Evolutionary conservation across 2,113 vertebrate genomes (phyloP), one percentile per base, ranked within the genome.

Genomic region (Ranitomeya variabilis): DNA sequence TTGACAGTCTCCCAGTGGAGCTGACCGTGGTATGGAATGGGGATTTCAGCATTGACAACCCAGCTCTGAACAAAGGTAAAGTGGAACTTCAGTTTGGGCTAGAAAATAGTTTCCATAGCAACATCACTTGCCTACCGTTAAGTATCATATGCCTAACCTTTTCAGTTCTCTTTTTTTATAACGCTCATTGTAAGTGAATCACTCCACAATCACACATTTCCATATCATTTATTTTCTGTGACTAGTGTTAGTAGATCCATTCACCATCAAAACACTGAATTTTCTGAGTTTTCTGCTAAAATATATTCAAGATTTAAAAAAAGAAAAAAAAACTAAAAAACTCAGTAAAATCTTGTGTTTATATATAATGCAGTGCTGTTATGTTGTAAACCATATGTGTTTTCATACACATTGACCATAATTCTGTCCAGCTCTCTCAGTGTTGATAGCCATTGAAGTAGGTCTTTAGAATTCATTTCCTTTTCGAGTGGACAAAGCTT

Each of bases 11-110:
- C 91, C 97, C 97, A 0, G 97, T 99, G 92, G 97, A 98, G 91
- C 93, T 99, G 94, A 99, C 95, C 0, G 98, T 99, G 1, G 97
- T 99, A 93, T 99, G 98, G 98, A 99, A 99, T 0, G 98, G 98
- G 90, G 96, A 99, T 94, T 99, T 99, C 94, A 99, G 94, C 95
- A 99, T 99, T 15, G 98, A 99, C 94, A 99, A 99, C 94, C 98
- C 98, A 0, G 96, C 97, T 76, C 95, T 97, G 93, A 99, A 98
- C 92, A 98, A 97, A 98, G 98, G 98, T 99, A 93, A 93, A 93
- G 76, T 90, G 54, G 52, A 86, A 76, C 84, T 86, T 86, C 31
- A 7, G 84, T 59, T 74, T 86, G 82, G 82, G 82, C 64, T 55
- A 74, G 55, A 23, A 64, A 78, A 74, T 60, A 77, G 85, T 78